Evolutionary conservation across 2,888 invertebrate species (phyloP).

Genomic region (Machimus atricapillus): DNA sequence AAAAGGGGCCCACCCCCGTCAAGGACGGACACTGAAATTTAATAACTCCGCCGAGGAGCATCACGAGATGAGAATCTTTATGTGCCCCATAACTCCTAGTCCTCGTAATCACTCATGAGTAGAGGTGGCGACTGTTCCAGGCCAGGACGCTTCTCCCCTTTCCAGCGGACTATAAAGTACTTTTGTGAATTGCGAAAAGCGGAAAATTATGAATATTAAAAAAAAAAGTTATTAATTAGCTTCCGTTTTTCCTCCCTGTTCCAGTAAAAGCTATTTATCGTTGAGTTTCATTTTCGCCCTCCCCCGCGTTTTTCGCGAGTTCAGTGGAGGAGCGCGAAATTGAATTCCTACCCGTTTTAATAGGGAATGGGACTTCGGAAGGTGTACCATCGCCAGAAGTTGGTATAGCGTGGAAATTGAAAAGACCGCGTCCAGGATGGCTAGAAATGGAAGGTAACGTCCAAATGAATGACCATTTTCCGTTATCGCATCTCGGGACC

Average conservation of each 20-base stretch:
- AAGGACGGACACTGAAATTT: conserved; percentile 12
- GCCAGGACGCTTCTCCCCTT: background rate
- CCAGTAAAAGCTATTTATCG: background rate
- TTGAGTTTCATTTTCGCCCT: background rate
- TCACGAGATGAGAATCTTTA: conserved; percentile 32
- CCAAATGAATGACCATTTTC: conserved; percentile 16
- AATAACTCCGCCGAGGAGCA: conserved; percentile 15
- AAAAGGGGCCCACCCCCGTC: background rate
- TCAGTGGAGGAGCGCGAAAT: background rate
- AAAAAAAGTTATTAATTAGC: background rate
- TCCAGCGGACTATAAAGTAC: background rate
- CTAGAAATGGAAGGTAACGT: background rate
- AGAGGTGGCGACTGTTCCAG: background rate
- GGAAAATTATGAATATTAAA: background rate
- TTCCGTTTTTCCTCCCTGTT: background rate
- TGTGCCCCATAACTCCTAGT: conserved; percentile 1
- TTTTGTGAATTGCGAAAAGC: background rate
- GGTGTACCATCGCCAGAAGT: background rate
- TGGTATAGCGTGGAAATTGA: background rate
- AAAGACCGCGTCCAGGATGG: background rate
- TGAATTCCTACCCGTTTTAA: background rate
- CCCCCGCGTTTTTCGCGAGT: background rate
- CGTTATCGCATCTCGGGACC: background rate
- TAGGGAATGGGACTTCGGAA: background rate
- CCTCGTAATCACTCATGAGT: conserved; percentile 1